Conservation (phyloP, 2,888 invertebrate genomes). For the Melanotus villosus region DNA sequence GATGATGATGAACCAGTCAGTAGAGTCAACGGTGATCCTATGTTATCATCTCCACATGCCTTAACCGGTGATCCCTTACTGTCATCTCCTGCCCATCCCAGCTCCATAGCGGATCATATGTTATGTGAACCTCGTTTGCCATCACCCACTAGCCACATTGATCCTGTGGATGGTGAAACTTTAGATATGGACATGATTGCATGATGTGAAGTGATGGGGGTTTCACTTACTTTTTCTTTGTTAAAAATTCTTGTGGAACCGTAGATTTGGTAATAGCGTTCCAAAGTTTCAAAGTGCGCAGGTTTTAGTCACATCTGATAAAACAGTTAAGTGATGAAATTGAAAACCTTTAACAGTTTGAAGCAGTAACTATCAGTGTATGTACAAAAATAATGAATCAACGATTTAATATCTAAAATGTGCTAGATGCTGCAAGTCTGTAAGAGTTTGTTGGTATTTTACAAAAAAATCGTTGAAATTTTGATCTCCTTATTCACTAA, state of each 20-base stretch:
- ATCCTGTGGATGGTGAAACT: constrained; percentile 70
- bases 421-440: background rate
- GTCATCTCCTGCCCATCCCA: constrained; percentile 71
- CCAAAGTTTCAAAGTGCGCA: background rate
- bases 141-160: constrained; percentile 66
- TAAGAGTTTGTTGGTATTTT: no score
- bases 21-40: constrained; percentile 67
- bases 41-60: constrained; percentile 70
- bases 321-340: background rate
- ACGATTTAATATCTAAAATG: background rate
- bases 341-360: background rate
- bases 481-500: no score
- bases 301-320: background rate
- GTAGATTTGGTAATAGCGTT: background rate
- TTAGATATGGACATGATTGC: constrained; percentile 72
- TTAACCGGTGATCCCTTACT: constrained; percentile 76
- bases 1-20: constrained; percentile 67
- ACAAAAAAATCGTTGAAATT: no score
- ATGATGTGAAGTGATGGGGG: constrained; percentile 61
- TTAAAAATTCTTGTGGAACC: background rate
- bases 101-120: constrained; percentile 76
- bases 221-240: background rate
- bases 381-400: background rate
- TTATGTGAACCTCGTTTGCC: constrained; percentile 69
- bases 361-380: constrained; percentile 1